phyloP scores from a whole-genome alignment of 2,888 invertebrate species.

The Entomobrya multifasciata region DNA sequence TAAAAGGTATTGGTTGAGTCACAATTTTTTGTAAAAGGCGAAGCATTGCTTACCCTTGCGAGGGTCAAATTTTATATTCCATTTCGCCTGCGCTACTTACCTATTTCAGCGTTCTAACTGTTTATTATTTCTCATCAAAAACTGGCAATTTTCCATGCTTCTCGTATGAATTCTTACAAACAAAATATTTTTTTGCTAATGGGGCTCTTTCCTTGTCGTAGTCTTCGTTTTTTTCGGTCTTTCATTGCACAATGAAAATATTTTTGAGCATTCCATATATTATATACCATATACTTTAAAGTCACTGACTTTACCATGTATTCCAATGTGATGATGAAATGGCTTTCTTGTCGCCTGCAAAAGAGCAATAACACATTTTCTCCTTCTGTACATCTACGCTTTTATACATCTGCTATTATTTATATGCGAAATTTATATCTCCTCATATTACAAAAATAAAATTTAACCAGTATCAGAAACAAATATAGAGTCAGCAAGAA shows the following conservation, averaged over 20 bases:
- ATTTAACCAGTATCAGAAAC: too few species aligned
- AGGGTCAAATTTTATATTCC: too few species aligned
- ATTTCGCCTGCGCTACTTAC: too few species aligned
- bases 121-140: conserved; percentile 29
- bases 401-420: neutral
- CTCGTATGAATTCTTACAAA: neutral
- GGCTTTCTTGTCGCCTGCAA: conserved; percentile 13
- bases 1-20: too few species aligned
- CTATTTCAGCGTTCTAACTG: too few species aligned
- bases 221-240: neutral
- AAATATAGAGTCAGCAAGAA: neutral
- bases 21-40: too few species aligned
- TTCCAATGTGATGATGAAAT: neutral
- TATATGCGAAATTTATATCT: neutral
- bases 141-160: conserved; percentile 59
- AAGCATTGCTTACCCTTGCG: too few species aligned
- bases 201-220: neutral
- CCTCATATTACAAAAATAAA: conserved; percentile 1
- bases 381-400: conserved; percentile 36
- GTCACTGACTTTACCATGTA: neutral
- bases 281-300: conserved; percentile 19
- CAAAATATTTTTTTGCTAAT: neutral
- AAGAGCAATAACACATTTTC: neutral
- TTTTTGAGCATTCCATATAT: too few species aligned
- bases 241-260: too few species aligned